Evolutionary conservation across 92 coral and sea anemone genomes (phyloP).

Genomic region (Umimayanthus kanabou): DNA sequence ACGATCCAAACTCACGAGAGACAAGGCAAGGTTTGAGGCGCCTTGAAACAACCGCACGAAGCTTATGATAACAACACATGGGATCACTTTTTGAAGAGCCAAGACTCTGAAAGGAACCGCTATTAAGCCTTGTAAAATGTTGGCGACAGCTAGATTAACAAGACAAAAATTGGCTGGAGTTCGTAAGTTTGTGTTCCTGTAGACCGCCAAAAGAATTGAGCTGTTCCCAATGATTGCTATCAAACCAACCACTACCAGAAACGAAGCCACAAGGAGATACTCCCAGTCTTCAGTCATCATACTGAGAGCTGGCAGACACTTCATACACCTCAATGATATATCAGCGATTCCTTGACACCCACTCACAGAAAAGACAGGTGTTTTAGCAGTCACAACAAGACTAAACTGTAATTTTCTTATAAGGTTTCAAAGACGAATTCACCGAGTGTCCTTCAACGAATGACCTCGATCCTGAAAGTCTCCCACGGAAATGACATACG

Average conservation of each 20-base stretch:
- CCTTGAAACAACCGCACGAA: slow-evolving; percentile 23
- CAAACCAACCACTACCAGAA: slow-evolving; percentile 22
- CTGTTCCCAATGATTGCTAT: slow-evolving; percentile 30
- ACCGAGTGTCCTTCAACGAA: not conserved
- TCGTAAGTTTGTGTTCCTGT: slow-evolving; percentile 25
- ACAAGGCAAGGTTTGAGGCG: slow-evolving; percentile 34
- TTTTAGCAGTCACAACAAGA: slow-evolving; percentile 1
- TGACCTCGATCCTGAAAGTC: not conserved
- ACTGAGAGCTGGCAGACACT: not conserved
- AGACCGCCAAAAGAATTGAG: slow-evolving; percentile 26
- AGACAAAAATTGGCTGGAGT: slow-evolving; percentile 36
- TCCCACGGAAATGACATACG: not conserved
- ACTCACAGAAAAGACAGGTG: slow-evolving; percentile 33
- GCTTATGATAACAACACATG: slow-evolving; percentile 12
- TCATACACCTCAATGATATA: not conserved
- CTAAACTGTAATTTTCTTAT: slow-evolving; percentile 8
- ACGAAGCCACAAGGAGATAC: slow-evolving; percentile 23
- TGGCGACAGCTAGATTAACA: slow-evolving; percentile 35
- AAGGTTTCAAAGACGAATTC: not conserved
- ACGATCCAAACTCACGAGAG: slow-evolving; percentile 32
- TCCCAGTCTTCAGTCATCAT: slow-evolving; percentile 21
- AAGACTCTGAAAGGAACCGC: slow-evolving; percentile 35
- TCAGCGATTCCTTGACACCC: slow-evolving; percentile 22
- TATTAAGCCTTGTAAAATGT: slow-evolving; percentile 38
- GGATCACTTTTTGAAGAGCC: slow-evolving; percentile 23